These are phyloP conservation scores for Rhynchonycteris naso DNA, from an alignment of 2,797 vertebrate genomes.

Conservation along the genomic window DNA sequence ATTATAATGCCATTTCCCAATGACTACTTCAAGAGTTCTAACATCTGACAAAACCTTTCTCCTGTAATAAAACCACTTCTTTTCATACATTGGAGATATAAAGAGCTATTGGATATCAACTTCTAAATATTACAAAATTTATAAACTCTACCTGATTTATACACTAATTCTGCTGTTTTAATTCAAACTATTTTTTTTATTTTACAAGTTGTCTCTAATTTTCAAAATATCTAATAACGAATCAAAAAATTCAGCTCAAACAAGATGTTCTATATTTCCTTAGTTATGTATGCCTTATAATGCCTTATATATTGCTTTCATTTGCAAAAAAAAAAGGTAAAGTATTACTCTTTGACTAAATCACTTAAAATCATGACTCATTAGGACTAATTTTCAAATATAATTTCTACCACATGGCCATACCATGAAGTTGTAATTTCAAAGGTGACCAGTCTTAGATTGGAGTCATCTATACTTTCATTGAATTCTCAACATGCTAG, in stretches of 20 bases:
- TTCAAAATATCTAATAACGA: slow-evolving; percentile 14
- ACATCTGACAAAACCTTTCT: background rate
- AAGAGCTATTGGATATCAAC: background rate
- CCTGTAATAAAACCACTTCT: background rate
- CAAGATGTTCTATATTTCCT: background rate
- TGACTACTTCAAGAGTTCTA: background rate
- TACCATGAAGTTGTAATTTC: background rate
- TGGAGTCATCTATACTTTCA: background rate
- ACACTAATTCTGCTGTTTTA: background rate
- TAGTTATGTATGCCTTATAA: background rate
- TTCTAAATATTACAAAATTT: background rate
- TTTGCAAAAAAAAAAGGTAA: background rate
- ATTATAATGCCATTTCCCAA: background rate
- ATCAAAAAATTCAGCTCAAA: background rate
- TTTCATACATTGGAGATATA: background rate
- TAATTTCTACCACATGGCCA: background rate
- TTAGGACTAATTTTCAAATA: background rate
- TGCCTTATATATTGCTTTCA: background rate
- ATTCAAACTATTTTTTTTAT: slow-evolving; percentile 14
- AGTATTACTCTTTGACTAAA: background rate
- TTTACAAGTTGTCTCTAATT: background rate
- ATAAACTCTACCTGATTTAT: background rate
- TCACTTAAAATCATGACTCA: background rate
- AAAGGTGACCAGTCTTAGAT: background rate
- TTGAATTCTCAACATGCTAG: background rate